A percentile compares a stretch with the other conserved stretches of the same genome.
Conservation (phyloP, 2,888 invertebrate species). For the Drepana falcataria region DNA sequence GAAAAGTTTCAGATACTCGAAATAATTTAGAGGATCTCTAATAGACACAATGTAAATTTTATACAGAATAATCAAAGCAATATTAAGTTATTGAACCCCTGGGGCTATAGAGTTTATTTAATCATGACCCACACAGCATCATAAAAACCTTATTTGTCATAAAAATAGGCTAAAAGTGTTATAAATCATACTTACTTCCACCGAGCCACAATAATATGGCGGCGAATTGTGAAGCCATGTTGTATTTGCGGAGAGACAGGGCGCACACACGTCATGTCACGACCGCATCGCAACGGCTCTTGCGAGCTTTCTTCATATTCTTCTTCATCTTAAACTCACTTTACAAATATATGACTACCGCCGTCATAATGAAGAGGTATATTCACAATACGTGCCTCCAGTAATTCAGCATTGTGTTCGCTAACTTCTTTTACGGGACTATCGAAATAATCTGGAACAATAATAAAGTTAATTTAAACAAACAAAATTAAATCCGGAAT, state of each 20-base stretch:
- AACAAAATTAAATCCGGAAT: slow-evolving; percentile 8
- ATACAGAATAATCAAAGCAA: background rate
- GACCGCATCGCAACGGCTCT: slow-evolving; percentile 41
- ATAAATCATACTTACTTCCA: slow-evolving; percentile 54
- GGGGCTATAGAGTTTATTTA: background rate
- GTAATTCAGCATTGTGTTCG: slow-evolving; percentile 27
- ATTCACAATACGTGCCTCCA: slow-evolving; percentile 22
- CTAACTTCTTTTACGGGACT: slow-evolving; percentile 29
- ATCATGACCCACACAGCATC: background rate
- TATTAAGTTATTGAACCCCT: background rate
- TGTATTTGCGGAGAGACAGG: slow-evolving; percentile 29
- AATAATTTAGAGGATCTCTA: background rate
- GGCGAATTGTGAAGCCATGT: slow-evolving; percentile 61
- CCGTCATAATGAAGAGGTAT: slow-evolving; percentile 34
- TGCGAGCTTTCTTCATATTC: slow-evolving; percentile 36
- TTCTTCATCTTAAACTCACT: slow-evolving; percentile 52
- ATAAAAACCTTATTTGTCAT: background rate
- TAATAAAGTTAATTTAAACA: slow-evolving; percentile 15
- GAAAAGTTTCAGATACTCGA: no score
- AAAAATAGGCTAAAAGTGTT: background rate
- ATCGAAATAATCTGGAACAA: slow-evolving; percentile 49
- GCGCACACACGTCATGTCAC: slow-evolving; percentile 56
- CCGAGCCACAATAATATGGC: slow-evolving; percentile 66
- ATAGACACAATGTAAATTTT: background rate
- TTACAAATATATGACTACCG: slow-evolving; percentile 36